Evolutionary conservation across 2,797 vertebrate species (phyloP), one percentile per base, ranked within the genome.

Genomic region (Heterohyrax brucei): DNA sequence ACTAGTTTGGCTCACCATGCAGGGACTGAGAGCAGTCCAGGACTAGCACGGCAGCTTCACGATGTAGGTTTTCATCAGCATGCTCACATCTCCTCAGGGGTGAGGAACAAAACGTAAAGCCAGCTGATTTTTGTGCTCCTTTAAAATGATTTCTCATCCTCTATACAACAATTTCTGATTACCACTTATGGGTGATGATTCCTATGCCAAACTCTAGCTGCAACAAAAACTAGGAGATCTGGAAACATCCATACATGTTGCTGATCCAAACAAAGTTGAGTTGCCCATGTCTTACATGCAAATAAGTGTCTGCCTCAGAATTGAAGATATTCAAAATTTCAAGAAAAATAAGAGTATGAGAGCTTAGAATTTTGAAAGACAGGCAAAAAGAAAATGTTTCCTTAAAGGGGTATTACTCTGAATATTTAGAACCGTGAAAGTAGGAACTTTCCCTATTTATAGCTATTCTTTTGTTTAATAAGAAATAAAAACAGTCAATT

Each of bases 391-490:
- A 87, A 86, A 59, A 2, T 73, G 3, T 75, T 46, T 9, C 22
- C 50, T 80, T 81, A 44, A 89, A 72, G 12, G 1, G 61, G 3
- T 75, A 14, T 87, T 26, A 30, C 16, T 48, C 59, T 10, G 53
- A 93, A 33, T 53, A 72, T 14, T 61, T 61, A 61, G 9, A 70
- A 13, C 4, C 5, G 89, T 4, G 87, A 7, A 83, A 66, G 28
- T 66, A 66, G 18, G 53, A 30, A 30, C 28, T 26, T 64, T 3
- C 10, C 87, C 28, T 44, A 66, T 22, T 68, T 61, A 53, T 7
- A 70, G 21, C 2, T 4, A 87, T 7, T 84, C 7, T 46, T 95
- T 94, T 56, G 4, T 86, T 86, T 53, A 87, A 21, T 64, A 72
- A 92, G 28, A 85, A 56, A 28, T 30, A 78, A 76, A 85, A 5